Evolutionary conservation across 2,888 invertebrate species (phyloP).

Genomic region (Myopa testacea): DNA sequence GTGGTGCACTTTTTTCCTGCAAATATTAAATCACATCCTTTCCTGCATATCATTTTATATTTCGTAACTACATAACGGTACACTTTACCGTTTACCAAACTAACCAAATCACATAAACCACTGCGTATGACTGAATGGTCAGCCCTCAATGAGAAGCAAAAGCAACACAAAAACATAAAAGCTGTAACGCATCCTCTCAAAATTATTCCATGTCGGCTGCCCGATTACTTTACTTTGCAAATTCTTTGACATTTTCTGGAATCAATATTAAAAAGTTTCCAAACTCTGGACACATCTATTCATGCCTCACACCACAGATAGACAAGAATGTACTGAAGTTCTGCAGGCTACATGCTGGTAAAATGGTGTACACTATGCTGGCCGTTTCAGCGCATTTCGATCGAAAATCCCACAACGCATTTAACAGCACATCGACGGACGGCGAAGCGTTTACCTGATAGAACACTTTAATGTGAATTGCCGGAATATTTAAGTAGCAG

Average conservation of each 20-base stretch:
- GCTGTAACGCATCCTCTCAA: neutral
- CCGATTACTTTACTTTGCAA: neutral
- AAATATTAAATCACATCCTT: neutral
- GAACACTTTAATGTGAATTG: slow-evolving; percentile 82
- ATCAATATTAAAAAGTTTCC: neutral
- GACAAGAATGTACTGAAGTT: slow-evolving; percentile 86
- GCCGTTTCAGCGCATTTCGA: slow-evolving; percentile 70
- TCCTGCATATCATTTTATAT: neutral
- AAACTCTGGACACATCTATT: slow-evolving; percentile 62
- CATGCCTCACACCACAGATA: slow-evolving; percentile 83
- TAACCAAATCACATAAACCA: neutral
- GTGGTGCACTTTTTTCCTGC: neutral
- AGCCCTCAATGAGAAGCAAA: neutral
- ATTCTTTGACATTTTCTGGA: neutral
- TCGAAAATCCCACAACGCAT: slow-evolving; percentile 68
- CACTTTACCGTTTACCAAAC: neutral
- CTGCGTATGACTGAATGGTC: neutral
- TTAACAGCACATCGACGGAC: slow-evolving; percentile 67
- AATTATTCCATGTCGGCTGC: neutral
- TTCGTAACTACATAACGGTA: neutral
- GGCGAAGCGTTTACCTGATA: slow-evolving; percentile 76
- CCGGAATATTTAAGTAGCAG: slow-evolving; percentile 67
- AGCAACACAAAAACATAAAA: neutral
- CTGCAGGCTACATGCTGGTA: slow-evolving; percentile 84
- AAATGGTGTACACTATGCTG: slow-evolving; percentile 76